Evolutionary conservation across 2,113 vertebrate species (phyloP).

Genomic region (Cyphomyrus plagiostoma): DNA sequence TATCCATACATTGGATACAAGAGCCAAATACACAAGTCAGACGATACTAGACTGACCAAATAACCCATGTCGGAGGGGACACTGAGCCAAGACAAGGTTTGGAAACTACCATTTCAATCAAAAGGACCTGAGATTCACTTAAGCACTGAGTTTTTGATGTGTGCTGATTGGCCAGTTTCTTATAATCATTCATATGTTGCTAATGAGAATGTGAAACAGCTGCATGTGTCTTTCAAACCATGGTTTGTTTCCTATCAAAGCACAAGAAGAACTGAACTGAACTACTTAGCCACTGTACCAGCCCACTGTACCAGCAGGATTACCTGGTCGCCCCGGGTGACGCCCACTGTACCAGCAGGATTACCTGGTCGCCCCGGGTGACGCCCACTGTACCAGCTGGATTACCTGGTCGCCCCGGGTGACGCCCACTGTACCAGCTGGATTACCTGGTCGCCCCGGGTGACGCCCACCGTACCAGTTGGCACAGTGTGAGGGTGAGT

Average conservation of each 20-base stretch:
- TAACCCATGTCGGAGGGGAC: not conserved
- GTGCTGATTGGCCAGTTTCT: not conserved
- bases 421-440: not conserved
- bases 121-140: not conserved
- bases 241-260: no score
- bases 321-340: not conserved
- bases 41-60: not conserved
- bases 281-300: not conserved
- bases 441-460: not conserved
- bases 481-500: no score
- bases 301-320: not conserved
- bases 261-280: not conserved
- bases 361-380: not conserved
- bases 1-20: not conserved
- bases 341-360: not conserved
- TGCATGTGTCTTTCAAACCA: not conserved
- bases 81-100: not conserved
- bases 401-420: not conserved
- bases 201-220: not conserved
- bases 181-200: not conserved
- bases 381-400: not conserved
- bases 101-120: not conserved
- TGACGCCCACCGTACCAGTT: not conserved
- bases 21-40: not conserved
- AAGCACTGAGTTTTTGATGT: not conserved